Evolutionary conservation across 2,797 vertebrate species (phyloP).

Genomic region (Pipistrellus nathusii): DNA sequence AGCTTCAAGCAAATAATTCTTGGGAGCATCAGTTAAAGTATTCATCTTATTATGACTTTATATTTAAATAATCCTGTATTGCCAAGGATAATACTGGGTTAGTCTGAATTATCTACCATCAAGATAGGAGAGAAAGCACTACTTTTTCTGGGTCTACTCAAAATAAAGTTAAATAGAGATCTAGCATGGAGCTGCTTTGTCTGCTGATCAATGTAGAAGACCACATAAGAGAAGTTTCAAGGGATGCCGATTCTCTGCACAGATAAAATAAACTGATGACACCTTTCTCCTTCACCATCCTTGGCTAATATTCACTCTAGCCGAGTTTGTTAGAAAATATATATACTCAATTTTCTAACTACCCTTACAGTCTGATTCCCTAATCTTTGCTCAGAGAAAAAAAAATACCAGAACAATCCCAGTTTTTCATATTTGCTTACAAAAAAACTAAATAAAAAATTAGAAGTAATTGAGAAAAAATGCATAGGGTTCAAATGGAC

Average conservation of each 20-base stretch:
- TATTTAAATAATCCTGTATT: not conserved
- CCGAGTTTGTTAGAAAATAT: not conserved
- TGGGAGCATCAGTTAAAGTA: not conserved
- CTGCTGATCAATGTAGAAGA: not conserved
- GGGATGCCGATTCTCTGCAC: not conserved
- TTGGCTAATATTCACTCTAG: not conserved
- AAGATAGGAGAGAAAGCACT: not conserved
- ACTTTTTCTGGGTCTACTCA: not conserved
- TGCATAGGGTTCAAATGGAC: not conserved
- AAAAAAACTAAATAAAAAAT: conserved; percentile 59
- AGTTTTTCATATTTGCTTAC: conserved; percentile 20
- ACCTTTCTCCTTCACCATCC: not conserved
- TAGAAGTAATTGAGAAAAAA: not conserved
- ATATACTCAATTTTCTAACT: not conserved
- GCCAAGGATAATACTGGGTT: not conserved
- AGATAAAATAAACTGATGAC: not conserved
- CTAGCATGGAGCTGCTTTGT: not conserved
- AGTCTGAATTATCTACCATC: not conserved
- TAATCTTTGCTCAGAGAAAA: not conserved
- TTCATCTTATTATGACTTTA: conserved; percentile 23
- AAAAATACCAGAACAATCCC: not conserved
- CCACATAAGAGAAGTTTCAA: not conserved
- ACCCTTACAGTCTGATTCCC: not conserved
- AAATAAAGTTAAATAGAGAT: conserved; percentile 15
- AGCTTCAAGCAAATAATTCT: conserved; percentile 15